Conservation (phyloP, 2,888 invertebrate species). For the Lithophane leautieri region DNA sequence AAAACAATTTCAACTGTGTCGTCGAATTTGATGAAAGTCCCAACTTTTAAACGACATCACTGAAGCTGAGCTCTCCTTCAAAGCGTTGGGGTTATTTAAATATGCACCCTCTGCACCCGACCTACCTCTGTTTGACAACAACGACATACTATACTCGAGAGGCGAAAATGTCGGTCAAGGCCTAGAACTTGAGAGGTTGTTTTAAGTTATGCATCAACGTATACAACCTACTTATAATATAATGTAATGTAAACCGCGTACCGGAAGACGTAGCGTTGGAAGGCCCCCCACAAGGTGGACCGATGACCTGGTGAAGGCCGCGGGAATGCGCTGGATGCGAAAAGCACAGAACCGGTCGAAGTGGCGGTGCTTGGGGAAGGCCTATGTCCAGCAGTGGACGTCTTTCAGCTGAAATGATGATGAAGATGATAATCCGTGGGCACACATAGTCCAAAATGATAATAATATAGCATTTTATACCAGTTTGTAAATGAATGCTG, state of each 20-base stretch:
- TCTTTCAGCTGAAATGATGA: no score
- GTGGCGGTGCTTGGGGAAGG: no score
- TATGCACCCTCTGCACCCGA: constrained; percentile 36
- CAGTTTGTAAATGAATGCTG: no score
- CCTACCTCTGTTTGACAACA: constrained; percentile 32
- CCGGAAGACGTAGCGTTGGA: no score
- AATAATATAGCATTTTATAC: neutral
- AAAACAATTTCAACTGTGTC: neutral
- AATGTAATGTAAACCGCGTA: no score
- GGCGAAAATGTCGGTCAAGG: constrained; percentile 42
- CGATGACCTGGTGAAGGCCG: no score
- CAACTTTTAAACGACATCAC: constrained; percentile 2
- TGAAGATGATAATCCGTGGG: neutral
- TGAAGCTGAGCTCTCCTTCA: constrained; percentile 15
- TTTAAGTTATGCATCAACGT: constrained; percentile 42
- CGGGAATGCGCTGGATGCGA: no score
- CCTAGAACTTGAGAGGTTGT: constrained; percentile 13
- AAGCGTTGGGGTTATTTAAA: constrained; percentile 47
- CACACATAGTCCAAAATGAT: neutral
- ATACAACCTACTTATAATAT: neutral
- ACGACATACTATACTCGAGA: constrained; percentile 15
- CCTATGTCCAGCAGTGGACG: no score
- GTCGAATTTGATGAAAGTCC: neutral
- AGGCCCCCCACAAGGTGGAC: no score
- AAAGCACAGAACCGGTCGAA: no score